These are phyloP conservation scores for Plectrocnemia conspersa DNA, from an alignment of 1,140 invertebrate genomes.

Conservation along the genomic window DNA sequence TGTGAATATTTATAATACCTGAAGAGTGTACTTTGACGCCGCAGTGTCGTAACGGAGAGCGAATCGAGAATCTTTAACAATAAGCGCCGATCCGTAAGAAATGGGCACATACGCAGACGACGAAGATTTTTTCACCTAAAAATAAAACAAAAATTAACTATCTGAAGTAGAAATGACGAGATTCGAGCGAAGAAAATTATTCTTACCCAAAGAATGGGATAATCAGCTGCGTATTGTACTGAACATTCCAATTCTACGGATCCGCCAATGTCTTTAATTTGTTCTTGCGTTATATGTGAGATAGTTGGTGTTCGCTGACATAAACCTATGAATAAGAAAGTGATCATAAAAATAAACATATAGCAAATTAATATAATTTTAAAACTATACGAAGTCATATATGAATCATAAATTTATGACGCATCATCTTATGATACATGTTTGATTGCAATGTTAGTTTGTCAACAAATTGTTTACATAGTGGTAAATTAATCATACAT, in stretches of 20 bases:
- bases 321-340: too few relatives aligned
- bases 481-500: too few relatives aligned
- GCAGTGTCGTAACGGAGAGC: slow-evolving; percentile 73
- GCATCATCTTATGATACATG: too few relatives aligned
- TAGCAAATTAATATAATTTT: too few relatives aligned
- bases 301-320: slow-evolving; percentile 83
- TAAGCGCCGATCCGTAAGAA: slow-evolving; percentile 73
- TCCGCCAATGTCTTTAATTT: slow-evolving; percentile 86
- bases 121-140: slow-evolving; percentile 53
- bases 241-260: slow-evolving; percentile 84
- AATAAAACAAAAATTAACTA: slow-evolving; percentile 14
- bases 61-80: slow-evolving; percentile 82
- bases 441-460: too few relatives aligned
- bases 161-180: background rate
- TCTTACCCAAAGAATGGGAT: slow-evolving; percentile 76
- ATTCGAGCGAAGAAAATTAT: background rate
- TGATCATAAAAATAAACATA: too few relatives aligned
- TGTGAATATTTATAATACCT: slow-evolving; percentile 49
- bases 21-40: slow-evolving; percentile 74
- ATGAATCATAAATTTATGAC: too few relatives aligned
- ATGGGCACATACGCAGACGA: slow-evolving; percentile 62
- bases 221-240: slow-evolving; percentile 82
- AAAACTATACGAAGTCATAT: too few relatives aligned
- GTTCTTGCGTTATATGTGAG: slow-evolving; percentile 85
- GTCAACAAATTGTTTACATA: too few relatives aligned